Conservation (phyloP, 2,113 vertebrate genomes). For the Asarcornis scutulata region DNA sequence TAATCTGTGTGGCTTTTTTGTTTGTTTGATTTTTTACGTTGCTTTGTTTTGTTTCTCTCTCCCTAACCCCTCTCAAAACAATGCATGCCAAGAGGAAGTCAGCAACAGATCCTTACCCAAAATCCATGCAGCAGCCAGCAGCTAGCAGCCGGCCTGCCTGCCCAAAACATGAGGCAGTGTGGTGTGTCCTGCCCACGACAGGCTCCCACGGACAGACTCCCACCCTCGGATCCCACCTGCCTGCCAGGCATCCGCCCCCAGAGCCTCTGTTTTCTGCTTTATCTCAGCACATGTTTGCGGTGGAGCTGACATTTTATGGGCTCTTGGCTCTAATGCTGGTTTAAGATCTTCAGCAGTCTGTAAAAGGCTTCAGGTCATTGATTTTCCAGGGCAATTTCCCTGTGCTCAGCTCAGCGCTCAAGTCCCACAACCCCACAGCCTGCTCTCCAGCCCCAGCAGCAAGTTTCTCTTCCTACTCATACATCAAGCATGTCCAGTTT, state of each 20-base stretch:
- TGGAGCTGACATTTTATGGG: rapidly evolving
- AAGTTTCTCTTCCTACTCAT: background rate
- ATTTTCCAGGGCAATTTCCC: background rate
- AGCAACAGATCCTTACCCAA: background rate
- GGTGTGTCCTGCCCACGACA: background rate
- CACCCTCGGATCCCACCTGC: rapidly evolving
- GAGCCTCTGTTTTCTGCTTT: background rate
- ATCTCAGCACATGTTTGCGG: background rate
- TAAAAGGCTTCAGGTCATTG: background rate
- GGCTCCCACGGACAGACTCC: background rate
- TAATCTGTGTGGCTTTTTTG: background rate
- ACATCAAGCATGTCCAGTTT: background rate
- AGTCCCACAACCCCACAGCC: background rate
- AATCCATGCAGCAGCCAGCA: background rate
- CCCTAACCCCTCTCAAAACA: background rate
- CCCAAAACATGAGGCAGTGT: background rate
- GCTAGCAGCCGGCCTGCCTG: background rate
- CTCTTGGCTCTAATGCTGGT: background rate
- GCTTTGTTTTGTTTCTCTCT: background rate
- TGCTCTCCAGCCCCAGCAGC: background rate
- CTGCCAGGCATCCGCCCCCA: rapidly evolving
- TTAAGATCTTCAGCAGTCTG: background rate
- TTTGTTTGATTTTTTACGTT: too few relatives aligned
- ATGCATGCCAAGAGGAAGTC: background rate
- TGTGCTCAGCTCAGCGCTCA: background rate